Base-by-base conservation (phyloP, 2,113 vertebrate genomes). In the Ochotona princeps region DNA sequence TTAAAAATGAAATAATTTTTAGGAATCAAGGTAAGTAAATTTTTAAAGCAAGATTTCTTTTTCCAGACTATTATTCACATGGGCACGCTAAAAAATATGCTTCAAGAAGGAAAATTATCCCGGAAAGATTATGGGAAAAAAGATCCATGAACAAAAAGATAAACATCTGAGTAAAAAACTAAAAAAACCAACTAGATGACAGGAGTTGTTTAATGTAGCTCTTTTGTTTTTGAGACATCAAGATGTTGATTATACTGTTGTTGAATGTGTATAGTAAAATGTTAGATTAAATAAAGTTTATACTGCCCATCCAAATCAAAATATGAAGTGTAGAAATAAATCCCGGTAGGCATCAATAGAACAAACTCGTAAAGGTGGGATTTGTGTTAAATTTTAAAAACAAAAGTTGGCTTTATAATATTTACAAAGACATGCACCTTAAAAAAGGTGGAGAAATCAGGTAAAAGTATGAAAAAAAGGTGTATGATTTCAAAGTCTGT, bases 111-210 rank as follows among this genome's bases (percentile, higher is more conserved):
- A 84, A 60, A 83, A 54, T 79, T 38, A 85, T 74, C 15, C 72
- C 3, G 75, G 44, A 21, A 75, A 85, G 51, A 63, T 44, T 32
- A 70, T 18, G 38, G 85, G 57, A 66, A 49, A 67, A 20, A 7
- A 20, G 14, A 57, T 69, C 74, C 63, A 12, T 63, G 38, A 70
- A 74, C 47, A 81, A 75, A 75, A 38, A 49, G 47, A 32, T 65
- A 66, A 90, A 85, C 60, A 49, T 11, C 73, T 84, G 65, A 28
- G 51, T 66, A 83, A 51, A 83, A 51, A 35, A 85, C 28, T 81
- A 66, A 92, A 67, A 74, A 87, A 94, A 79, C 47, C 83, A 91
- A 75, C 21, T 81, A 63, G 65, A 21, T 11, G 26, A 69, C 63
- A 47, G 54, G 38, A 13, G 51, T 51, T 69, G 26, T 17, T 51